Evolutionary conservation across 2,888 invertebrate genomes (phyloP).

Genomic region (Eupithecia subfuscata): DNA sequence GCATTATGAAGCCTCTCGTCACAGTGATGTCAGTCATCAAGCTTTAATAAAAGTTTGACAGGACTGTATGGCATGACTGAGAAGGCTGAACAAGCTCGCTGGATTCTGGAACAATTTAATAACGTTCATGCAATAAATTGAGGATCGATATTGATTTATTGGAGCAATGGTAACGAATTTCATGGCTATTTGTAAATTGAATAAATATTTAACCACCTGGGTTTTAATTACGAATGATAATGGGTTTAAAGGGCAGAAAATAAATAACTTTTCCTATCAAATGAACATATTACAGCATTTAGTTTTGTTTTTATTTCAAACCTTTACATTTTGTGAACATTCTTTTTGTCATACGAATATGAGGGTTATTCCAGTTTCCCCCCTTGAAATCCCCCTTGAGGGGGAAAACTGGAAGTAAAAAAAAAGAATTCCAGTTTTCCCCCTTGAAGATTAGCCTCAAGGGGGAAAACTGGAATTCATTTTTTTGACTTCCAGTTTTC

Average conservation of each 20-base stretch:
- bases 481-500: no score
- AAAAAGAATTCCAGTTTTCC: no score
- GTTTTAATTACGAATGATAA: not conserved
- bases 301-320: no score
- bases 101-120: not conserved
- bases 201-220: not conserved
- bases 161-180: not conserved
- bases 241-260: not conserved
- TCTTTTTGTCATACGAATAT: no score
- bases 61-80: constrained; percentile 21
- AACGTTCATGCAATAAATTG: not conserved
- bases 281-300: no score
- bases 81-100: constrained; percentile 3
- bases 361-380: no score
- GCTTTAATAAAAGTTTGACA: constrained; percentile 39
- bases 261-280: no score
- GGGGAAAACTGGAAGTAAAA: no score
- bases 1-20: constrained; percentile 28
- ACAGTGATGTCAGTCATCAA: constrained; percentile 29
- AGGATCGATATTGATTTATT: not conserved
- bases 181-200: not conserved
- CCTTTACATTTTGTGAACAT: no score
- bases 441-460: no score
- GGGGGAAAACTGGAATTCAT: no score
- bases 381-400: no score